Base-by-base conservation (phyloP, 2,113 vertebrate genomes). In the Alosa alosa region DNA sequence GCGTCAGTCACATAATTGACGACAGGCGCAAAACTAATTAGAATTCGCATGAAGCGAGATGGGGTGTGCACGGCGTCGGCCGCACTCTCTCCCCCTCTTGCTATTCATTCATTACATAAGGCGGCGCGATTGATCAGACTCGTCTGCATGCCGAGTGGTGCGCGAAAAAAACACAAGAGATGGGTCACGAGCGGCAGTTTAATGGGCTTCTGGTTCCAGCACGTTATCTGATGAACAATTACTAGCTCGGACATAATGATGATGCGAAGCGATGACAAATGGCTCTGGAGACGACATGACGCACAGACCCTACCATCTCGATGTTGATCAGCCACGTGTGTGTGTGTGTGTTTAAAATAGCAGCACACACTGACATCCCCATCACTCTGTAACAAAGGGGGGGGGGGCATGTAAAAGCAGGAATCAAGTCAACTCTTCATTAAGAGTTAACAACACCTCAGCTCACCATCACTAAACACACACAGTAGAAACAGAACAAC, bases 361-460 rank as follows among this genome's bases (percentile, higher is more conserved):
- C 55, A 60, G 55, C 18, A 60, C 57, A 89, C 15, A 39, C 72
- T 39, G 36, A 78, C 25, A 39, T 78, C 72, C 31, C 72, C 72
- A 39, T 39, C 72, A 15, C 31, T 78, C 31, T 78, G 25, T 39
- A 15, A 39, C 36, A 41, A 78, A 41, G 36, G 2, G 25, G 36
- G 2, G 25, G 36, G 10, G 36, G 4, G 25, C 2, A 13, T 2
- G 31, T 36, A 72, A 72, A 72, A 4, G 64, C 64, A 31, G 9
- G 25, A 72, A 72, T n/a, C n/a, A 64, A n/a, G 22, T 3, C 17
- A 60, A 25, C 17, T 57, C 55, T 20, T 57, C 55, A 57, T 57
- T 17, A 57, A 13, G 4, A 18, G 55, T 17, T 57, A 15, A 13
- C 3, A 52, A 17, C 55, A 57, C 15, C 20, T 15, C 15, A 20